phyloP scores from a whole-genome alignment of 2,113 vertebrate genomes.

The Actinemys pallida region DNA sequence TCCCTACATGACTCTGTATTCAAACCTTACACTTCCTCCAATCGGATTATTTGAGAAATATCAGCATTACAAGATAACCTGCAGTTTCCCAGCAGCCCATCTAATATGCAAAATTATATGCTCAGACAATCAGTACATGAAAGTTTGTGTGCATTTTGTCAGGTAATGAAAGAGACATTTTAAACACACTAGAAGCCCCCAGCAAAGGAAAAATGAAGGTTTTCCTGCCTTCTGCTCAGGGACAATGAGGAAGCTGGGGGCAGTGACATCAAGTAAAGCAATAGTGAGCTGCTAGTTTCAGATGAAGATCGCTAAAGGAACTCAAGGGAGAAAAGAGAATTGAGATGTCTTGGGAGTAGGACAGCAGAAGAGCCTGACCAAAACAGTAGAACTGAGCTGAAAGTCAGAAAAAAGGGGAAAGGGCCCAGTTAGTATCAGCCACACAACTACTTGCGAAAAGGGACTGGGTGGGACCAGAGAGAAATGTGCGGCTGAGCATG shows the following conservation, averaged over 20 bases:
- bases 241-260: accelerated
- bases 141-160: background rate
- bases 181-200: background rate
- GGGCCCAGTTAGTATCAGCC: background rate
- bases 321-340: background rate
- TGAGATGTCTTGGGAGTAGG: background rate
- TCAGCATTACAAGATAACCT: slow-evolving; percentile 39
- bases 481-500: background rate
- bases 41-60: background rate
- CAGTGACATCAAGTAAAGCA: background rate
- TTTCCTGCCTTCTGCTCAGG: background rate
- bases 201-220: background rate
- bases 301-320: background rate
- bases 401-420: accelerated
- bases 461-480: background rate
- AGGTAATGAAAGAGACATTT: accelerated
- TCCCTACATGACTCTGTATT: slow-evolving; percentile 49
- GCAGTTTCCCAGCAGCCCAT: slow-evolving; percentile 49
- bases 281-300: background rate
- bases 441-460: background rate
- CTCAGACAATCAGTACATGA: background rate
- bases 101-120: slow-evolving; percentile 55
- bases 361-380: too few species aligned
- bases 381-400: background rate
- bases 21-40: slow-evolving; percentile 27